Base-by-base conservation (phyloP, 2,797 vertebrate species). In the Propithecus perrieri region DNA sequence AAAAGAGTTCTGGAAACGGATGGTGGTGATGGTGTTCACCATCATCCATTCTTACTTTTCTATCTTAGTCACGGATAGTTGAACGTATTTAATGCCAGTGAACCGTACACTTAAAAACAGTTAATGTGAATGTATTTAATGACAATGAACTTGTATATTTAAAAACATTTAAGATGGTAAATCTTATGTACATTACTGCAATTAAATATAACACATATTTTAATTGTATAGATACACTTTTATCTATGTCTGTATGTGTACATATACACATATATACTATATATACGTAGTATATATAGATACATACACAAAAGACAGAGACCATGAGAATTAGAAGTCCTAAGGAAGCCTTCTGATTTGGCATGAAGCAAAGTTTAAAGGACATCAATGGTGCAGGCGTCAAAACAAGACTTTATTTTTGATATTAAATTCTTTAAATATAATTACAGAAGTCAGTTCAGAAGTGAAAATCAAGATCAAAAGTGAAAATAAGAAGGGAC, bases 401-500 rank as follows among this genome's bases (percentile, higher is more conserved):
- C 55, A 74, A 81, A 95, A 87, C 0, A 92, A 38, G 67, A 85
- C 17, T 59, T 83, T 81, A 92, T 53, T 96, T 81, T 83, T 76
- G 76, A 90, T 63, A 75, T 17, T 63, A 38, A 81, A 57, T 65
- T 92, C 67, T 89, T 85, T 6, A 85, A 76, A 63, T 72, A 24
- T 78, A 92, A 63, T 74, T 85, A 71, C 0, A 93, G 35, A 96
- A 84, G 48, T 69, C 74, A 95, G n/a, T 43, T 89, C 71, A 78
- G 38, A 48, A 92, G 88, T 35, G 76, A 79, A 55, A 79, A 55
- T 38, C 76, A 11, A 87, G 76, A 63, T 55, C 76, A 72, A 90
- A 93, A 97, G 65, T 89, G 59, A 96, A 96, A 97, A 59, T 57
- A 94, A 76, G 65, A 91, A 80, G 65, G 71, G 24, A 35, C 28